These are phyloP conservation scores for Aphelocoma californica DNA, from an alignment of 2,797 vertebrate species.

Conservation along the genomic window DNA sequence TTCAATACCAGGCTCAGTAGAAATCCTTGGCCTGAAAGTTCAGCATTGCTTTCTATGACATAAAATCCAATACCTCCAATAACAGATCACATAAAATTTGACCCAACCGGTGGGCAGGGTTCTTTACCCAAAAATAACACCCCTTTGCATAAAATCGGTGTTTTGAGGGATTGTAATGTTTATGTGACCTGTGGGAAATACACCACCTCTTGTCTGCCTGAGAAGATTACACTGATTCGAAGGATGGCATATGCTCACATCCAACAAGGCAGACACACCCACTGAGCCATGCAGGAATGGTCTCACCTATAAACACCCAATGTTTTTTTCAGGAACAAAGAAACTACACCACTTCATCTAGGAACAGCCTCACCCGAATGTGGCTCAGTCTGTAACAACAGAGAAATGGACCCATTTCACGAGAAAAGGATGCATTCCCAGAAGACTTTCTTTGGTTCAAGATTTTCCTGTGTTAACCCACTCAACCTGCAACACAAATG, in stretches of 20 bases:
- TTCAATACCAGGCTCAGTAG: neutral
- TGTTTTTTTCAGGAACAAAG: neutral
- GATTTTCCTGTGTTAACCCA: neutral
- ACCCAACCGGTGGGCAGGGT: neutral
- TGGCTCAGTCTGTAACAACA: neutral
- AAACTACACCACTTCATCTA: neutral
- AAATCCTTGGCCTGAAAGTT: neutral
- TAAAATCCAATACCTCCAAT: conserved; percentile 11
- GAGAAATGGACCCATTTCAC: neutral
- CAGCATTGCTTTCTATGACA: neutral
- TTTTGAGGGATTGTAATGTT: neutral
- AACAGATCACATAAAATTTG: neutral
- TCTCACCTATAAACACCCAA: neutral
- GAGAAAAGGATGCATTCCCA: neutral
- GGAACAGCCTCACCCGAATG: neutral
- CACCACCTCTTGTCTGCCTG: neutral
- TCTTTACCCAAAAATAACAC: neutral
- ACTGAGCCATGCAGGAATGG: neutral
- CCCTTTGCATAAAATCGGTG: neutral
- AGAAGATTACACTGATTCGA: neutral
- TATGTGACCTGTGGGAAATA: neutral
- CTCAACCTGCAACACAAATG: neutral
- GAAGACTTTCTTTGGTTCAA: neutral
- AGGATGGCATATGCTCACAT: neutral
- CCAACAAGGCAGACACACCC: neutral